These are phyloP conservation scores for Eubucco bourcierii DNA, from an alignment of 2,113 vertebrate species.

Conservation along the genomic window DNA sequence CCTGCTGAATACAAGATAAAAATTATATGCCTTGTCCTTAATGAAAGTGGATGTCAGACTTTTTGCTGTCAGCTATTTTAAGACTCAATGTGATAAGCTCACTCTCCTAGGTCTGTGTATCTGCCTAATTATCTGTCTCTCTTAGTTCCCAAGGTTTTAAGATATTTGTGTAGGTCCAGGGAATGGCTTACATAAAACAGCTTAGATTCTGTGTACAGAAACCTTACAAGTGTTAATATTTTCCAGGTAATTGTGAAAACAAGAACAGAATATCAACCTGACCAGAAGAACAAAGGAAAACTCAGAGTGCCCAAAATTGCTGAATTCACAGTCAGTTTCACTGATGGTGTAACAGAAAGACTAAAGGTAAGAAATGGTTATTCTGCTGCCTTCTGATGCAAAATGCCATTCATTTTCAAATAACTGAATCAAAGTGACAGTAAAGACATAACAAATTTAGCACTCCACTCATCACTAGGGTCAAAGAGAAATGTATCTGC, in stretches of 20 bases:
- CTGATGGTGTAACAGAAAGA: conserved; percentile 86
- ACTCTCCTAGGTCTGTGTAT: background rate
- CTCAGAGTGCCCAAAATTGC: conserved; percentile 97
- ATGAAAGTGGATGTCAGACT: background rate
- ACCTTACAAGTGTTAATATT: background rate
- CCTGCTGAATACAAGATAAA: background rate
- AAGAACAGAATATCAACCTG: conserved; percentile 94
- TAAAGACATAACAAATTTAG: conserved; percentile 33
- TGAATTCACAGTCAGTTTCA: conserved; percentile 98
- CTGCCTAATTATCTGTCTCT: background rate
- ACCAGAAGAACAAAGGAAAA: conserved; percentile 94
- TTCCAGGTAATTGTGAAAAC: conserved; percentile 98
- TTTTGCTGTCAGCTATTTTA: conserved; percentile 8
- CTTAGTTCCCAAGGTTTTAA: background rate
- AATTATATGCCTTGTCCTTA: background rate
- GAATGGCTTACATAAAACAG: background rate
- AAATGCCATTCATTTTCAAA: conserved; percentile 20
- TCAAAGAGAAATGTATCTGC: conserved; percentile 1
- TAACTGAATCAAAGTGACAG: conserved; percentile 31
- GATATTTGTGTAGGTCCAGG: background rate
- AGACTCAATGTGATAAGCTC: background rate
- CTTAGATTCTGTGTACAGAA: background rate
- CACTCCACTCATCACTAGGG: background rate
- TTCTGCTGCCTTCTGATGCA: conserved; percentile 30
- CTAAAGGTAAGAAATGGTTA: conserved; percentile 81